These are phyloP conservation scores for Chrysopa pallens DNA, from an alignment of 1,140 invertebrate species.

Conservation along the genomic window DNA sequence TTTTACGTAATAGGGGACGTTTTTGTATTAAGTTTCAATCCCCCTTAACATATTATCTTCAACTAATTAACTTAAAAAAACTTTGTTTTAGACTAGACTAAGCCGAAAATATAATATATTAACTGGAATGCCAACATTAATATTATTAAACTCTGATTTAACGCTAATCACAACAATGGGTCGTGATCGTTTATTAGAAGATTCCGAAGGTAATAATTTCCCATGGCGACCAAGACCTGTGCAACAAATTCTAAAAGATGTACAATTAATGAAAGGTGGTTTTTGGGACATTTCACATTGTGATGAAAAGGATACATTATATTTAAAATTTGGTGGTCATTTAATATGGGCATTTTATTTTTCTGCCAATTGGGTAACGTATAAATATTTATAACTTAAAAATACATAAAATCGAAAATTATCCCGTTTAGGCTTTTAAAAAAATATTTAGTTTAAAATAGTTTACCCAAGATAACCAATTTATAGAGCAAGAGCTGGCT, in stretches of 20 bases:
- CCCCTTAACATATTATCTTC: too few relatives aligned
- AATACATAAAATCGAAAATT: too few relatives aligned
- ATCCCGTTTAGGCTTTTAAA: background rate
- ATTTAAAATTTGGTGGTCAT: conserved; percentile 33
- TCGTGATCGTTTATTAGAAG: conserved; percentile 43
- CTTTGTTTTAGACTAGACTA: conserved; percentile 39
- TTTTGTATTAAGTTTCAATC: too few relatives aligned
- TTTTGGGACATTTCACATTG: conserved; percentile 19
- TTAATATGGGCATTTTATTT: conserved; percentile 61
- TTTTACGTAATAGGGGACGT: too few relatives aligned
- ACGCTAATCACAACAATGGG: conserved; percentile 29
- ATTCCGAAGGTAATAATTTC: conserved; percentile 43
- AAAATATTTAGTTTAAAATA: background rate
- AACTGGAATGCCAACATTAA: conserved; percentile 52
- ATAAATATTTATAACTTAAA: too few relatives aligned
- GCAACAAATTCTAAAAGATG: conserved; percentile 32
- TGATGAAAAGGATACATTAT: conserved; percentile 26
- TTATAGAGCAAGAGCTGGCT: too few relatives aligned
- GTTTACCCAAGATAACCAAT: too few relatives aligned
- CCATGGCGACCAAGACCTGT: conserved; percentile 51
- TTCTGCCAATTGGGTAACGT: conserved; percentile 59
- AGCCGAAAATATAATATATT: conserved; percentile 52
- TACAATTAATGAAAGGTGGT: conserved; percentile 36
- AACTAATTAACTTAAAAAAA: too few relatives aligned
- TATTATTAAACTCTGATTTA: conserved; percentile 47